Percentiles rank a stretch among this genome's conserved stretches.
Evolutionary conservation across 2,888 invertebrate genomes (phyloP).

Genomic region (Cheilosia vulpina): DNA sequence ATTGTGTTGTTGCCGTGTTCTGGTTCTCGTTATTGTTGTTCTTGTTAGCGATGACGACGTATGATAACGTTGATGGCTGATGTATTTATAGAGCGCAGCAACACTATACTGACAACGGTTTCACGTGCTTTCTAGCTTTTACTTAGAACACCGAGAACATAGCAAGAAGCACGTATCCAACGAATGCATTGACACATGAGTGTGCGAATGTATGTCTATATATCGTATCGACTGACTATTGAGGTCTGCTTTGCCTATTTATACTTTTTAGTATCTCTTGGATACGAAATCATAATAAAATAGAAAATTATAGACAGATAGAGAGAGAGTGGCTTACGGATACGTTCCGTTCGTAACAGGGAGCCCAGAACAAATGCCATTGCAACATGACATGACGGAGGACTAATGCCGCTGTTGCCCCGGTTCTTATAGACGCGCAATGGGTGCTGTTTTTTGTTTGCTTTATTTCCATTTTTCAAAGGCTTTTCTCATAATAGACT

Average conservation of each 20-base stretch:
- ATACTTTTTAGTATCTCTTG: constrained; percentile 63
- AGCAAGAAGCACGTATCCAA: constrained; percentile 14
- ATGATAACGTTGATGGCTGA: constrained; percentile 51
- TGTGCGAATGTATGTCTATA: constrained; percentile 31
- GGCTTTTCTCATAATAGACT: constrained; percentile 71
- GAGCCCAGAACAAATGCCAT: constrained; percentile 60
- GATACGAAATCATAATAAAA: constrained; percentile 69
- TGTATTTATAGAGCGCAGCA: constrained; percentile 47
- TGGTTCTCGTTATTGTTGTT: constrained; percentile 32
- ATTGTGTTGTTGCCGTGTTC: constrained; percentile 41
- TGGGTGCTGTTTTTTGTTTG: constrained; percentile 30
- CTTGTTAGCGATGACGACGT: constrained; percentile 33
- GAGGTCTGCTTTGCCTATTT: constrained; percentile 68
- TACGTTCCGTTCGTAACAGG: constrained; percentile 55
- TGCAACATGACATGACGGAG: constrained; percentile 65
- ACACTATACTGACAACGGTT: constrained; percentile 47
- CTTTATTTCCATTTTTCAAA: constrained; percentile 51
- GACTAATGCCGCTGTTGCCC: constrained; percentile 49
- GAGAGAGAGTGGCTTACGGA: constrained; percentile 34
- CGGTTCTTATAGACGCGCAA: constrained; percentile 44
- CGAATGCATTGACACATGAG: constrained; percentile 51
- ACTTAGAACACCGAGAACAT: constrained; percentile 39
- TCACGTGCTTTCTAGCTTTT: constrained; percentile 62
- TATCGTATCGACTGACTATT: constrained; percentile 39
- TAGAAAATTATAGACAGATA: constrained; percentile 66